Evolutionary conservation across 2,888 invertebrate genomes (phyloP).

Genomic region (Diogma glabrata): DNA sequence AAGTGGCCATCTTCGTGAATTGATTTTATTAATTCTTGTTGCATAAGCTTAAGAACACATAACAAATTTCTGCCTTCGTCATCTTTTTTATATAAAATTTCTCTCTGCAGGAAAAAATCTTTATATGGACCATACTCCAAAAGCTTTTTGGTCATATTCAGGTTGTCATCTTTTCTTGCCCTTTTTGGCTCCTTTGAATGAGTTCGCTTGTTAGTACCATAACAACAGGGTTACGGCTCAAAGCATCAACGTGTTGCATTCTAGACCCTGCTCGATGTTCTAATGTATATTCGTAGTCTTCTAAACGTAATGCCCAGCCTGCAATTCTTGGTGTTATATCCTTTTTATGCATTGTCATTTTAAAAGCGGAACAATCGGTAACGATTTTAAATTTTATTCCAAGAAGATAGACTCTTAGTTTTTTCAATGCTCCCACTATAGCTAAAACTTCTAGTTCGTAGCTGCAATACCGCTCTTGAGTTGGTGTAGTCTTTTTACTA

Average conservation of each 20-base stretch:
- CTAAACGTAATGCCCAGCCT: background rate
- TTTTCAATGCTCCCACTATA: background rate
- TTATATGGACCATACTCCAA: no score
- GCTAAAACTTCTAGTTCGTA: background rate
- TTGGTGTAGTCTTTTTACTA: background rate
- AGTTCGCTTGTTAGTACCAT: background rate
- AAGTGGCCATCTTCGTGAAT: no score
- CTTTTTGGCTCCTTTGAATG: background rate
- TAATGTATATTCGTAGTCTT: background rate
- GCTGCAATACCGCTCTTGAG: background rate
- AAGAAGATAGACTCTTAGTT: no score
- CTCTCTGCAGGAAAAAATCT: no score
- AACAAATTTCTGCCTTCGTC: no score
- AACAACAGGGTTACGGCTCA: background rate
- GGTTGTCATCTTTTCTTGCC: no score
- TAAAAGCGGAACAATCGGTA: background rate
- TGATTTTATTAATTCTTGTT: no score
- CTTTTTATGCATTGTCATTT: background rate
- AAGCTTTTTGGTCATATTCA: no score
- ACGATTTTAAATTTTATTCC: background rate
- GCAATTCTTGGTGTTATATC: background rate
- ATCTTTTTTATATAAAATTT: no score
- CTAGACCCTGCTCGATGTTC: background rate
- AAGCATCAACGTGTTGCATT: background rate
- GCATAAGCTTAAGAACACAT: no score